Evolutionary conservation across 2,888 invertebrate species (phyloP), one percentile per base, ranked within the genome.

Genomic region (Pseudococcus jackbeardsleyi): DNA sequence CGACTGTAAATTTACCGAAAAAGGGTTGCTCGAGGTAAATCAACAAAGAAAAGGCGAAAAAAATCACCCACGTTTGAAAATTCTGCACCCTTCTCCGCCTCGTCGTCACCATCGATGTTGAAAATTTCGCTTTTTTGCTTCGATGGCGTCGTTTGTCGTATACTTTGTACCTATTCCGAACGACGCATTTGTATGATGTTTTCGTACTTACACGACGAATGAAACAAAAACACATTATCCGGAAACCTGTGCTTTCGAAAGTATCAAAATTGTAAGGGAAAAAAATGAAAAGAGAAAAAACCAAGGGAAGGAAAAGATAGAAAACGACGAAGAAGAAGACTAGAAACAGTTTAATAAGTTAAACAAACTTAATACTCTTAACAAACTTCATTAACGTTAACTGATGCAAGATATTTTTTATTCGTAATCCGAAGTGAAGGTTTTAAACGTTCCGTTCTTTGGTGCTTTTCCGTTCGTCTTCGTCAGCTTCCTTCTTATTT

Each of bases 321-420:
- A 33, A 33, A 33, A 33, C 26, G 26, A 33, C 26, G 26, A 33
- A 33, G 26, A 33, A 33, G 26, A 33, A 33, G 1, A 33, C 26
- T 33, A 84, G 54, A n/a, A 85, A 85, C 85, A 85, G 59, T 85
- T 85, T 85, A 85, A 85, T 85, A 85, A 85, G 59, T 85, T 85
- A 85, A 85, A 85, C 59, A 59, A 85, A 85, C 54, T 85, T 85
- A 85, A 85, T 85, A 64, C 85, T 59, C 85, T 85, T 85, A 85
- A 85, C 85, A 85, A 85, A 85, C 85, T 85, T 85, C 85, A 85
- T 85, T 85, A 85, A 85, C 85, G 85, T 85, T 54, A 54, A 59
- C 59, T 85, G 85, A 85, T 85, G 85, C 85, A 59, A 54, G 79
- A 42, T 50, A 59, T 84, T 84, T 84, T 84, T 26, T 84, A 84